A percentile compares a stretch with the other conserved stretches of the same genome.
phyloP scores from a whole-genome alignment of 2,888 invertebrate genomes.

The Caprella mutica region DNA sequence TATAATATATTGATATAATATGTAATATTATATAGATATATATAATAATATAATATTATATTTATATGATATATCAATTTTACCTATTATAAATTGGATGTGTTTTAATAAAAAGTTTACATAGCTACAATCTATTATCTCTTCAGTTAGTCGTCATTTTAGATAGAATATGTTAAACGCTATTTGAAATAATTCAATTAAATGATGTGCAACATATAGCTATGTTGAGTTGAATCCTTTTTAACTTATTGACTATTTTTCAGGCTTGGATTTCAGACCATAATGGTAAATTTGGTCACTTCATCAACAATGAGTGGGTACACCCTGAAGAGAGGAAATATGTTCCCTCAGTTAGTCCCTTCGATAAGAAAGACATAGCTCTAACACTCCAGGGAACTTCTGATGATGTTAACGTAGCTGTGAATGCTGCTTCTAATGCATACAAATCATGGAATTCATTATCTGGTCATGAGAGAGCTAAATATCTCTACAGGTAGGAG shows the following conservation, averaged over 20 bases:
- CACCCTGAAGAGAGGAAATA: conserved; percentile 22
- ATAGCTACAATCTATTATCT: too few species aligned
- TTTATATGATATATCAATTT: too few species aligned
- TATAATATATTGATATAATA: too few species aligned
- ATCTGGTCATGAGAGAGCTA: conserved; percentile 36
- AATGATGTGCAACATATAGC: too few species aligned
- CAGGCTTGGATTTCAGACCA: conserved; percentile 34
- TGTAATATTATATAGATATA: too few species aligned
- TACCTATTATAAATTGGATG: not conserved
- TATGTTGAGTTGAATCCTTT: too few species aligned
- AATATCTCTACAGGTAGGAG: conserved; percentile 38
- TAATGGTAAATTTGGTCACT: conserved; percentile 33
- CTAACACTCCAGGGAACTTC: conserved; percentile 34
- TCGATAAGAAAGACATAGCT: conserved; percentile 21
- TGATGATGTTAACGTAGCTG: conserved; percentile 37
- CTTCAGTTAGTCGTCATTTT: too few species aligned
- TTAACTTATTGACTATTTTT: too few species aligned
- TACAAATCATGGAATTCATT: conserved; percentile 34
- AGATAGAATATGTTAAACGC: not conserved
- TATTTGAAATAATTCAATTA: not conserved
- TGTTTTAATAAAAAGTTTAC: too few species aligned
- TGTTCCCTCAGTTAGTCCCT: conserved; percentile 27
- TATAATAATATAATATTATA: too few species aligned
- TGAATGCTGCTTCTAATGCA: conserved; percentile 34
- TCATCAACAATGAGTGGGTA: conserved; percentile 35